These are phyloP conservation scores for Eolophus roseicapilla DNA, from an alignment of 2,113 vertebrate species.

Conservation along the genomic window DNA sequence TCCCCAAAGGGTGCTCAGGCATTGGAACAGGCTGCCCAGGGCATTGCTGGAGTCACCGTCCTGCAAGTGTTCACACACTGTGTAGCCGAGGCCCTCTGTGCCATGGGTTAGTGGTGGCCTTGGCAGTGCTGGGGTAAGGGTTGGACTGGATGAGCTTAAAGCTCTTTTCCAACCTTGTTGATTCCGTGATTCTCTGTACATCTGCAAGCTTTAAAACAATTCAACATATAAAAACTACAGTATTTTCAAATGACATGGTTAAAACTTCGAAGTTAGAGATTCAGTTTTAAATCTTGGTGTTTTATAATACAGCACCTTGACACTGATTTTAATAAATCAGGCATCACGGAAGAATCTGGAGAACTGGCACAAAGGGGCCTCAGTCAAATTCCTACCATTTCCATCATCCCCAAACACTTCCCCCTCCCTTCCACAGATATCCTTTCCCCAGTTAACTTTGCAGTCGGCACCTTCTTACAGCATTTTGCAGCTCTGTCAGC, in stretches of 20 bases:
- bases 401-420: neutral
- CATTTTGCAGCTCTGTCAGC: neutral
- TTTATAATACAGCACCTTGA: neutral
- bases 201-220: neutral
- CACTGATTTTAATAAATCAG: neutral
- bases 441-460: neutral
- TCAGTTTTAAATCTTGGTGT: neutral
- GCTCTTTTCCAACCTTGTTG: neutral
- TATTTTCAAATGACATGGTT: neutral
- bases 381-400: neutral
- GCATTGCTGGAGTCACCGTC: neutral
- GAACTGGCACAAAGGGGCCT: neutral
- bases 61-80: neutral
- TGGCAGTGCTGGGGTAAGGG: neutral
- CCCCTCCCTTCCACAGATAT: neutral
- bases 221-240: rapidly evolving
- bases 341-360: neutral
- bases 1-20: neutral
- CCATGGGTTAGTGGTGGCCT: neutral
- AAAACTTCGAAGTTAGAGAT: neutral
- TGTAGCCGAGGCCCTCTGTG: neutral
- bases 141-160: neutral
- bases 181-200: neutral
- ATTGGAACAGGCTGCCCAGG: neutral
- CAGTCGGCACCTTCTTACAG: neutral